Evolutionary conservation across 2,113 vertebrate species (phyloP).

Genomic region (Sakesphorus luctuosus): DNA sequence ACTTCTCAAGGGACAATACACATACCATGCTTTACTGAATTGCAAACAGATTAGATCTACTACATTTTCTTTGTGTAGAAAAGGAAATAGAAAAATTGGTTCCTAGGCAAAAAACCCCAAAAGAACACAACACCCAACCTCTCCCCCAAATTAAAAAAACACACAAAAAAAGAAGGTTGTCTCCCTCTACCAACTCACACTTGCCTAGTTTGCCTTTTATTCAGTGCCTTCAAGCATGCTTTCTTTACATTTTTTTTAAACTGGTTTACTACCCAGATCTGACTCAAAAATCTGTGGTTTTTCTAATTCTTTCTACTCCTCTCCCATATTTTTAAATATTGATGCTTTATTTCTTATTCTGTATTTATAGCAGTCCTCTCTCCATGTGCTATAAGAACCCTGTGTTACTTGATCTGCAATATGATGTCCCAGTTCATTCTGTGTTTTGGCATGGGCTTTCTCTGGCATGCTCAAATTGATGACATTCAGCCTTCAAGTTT

Average conservation of each 20-base stretch:
- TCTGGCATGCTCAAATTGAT: neutral
- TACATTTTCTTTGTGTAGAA: neutral
- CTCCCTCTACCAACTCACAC: neutral
- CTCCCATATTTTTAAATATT: neutral
- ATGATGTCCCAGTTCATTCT: neutral
- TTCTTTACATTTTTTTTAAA: fast-evolving
- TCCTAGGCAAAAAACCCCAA: neutral
- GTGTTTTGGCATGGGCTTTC: neutral
- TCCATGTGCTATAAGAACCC: neutral
- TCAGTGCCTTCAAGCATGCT: neutral
- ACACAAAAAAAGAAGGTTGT: neutral
- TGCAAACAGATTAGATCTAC: neutral
- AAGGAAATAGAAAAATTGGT: neutral
- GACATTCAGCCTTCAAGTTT: neutral
- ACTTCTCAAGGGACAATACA: neutral
- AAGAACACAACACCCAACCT: no score
- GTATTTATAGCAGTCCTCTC: neutral
- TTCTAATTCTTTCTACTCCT: neutral
- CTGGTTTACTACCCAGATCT: neutral
- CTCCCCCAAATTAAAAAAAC: neutral
- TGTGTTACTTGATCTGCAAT: neutral
- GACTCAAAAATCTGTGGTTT: neutral
- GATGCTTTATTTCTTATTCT: neutral
- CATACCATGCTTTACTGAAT: neutral
- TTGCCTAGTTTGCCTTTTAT: neutral